Percentiles rank a stretch among this genome's conserved stretches.
phyloP scores from a whole-genome alignment of 1,140 invertebrate genomes.

The Philotrypesis tridentata region DNA sequence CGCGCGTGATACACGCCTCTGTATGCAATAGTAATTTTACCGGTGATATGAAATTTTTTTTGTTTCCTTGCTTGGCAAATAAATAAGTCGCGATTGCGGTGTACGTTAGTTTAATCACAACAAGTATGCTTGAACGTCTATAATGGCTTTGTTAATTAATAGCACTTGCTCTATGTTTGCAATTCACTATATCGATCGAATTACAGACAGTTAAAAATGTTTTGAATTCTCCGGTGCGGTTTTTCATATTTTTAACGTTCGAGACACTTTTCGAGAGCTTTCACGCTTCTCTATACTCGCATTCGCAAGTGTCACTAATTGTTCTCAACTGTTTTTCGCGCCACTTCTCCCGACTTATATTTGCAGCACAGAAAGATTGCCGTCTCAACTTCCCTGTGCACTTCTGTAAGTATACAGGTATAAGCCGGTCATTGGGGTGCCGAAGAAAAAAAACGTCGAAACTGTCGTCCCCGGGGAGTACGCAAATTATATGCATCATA shows the following conservation, averaged over 20 bases:
- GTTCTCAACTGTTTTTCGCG: slow-evolving; percentile 14
- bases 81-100: not conserved
- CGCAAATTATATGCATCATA: slow-evolving; percentile 57
- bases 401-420: not conserved
- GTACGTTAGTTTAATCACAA: not conserved
- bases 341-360: not conserved
- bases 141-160: too few relatives aligned
- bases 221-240: too few relatives aligned
- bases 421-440: not conserved
- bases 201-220: too few relatives aligned
- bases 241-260: not conserved
- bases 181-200: too few relatives aligned
- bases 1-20: too few relatives aligned
- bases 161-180: too few relatives aligned
- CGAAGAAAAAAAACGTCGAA: slow-evolving; percentile 23
- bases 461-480: slow-evolving; percentile 50
- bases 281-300: not conserved
- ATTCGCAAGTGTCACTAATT: slow-evolving; percentile 32
- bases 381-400: not conserved
- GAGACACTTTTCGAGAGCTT: not conserved
- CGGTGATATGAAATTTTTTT: too few relatives aligned
- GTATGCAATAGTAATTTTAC: too few relatives aligned
- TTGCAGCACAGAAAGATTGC: not conserved
- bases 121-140: not conserved
- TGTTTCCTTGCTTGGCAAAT: not conserved